Percentiles rank a stretch among this genome's conserved stretches.
Conservation (phyloP, 1,140 invertebrate species). For the Drosophila tristis region DNA sequence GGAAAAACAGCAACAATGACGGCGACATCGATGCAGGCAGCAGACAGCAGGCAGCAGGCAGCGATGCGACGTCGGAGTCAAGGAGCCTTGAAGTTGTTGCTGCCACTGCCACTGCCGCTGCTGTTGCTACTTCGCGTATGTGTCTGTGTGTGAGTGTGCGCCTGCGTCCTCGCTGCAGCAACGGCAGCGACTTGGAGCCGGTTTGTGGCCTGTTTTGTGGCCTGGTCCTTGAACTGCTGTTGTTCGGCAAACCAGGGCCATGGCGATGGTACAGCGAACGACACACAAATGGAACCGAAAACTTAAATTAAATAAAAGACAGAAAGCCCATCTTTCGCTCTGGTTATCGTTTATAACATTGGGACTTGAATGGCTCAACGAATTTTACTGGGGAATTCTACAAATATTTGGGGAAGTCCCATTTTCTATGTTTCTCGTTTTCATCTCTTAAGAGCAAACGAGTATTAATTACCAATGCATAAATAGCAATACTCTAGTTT, state of each 20-base stretch:
- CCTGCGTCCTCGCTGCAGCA: constrained; percentile 46
- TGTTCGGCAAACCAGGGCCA: too few species aligned
- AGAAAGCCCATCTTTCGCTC: not conserved
- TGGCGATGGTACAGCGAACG: too few species aligned
- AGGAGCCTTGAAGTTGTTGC: constrained; percentile 41
- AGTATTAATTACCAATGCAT: too few species aligned
- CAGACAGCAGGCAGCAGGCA: too few species aligned
- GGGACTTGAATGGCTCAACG: too few species aligned
- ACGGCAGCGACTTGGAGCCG: constrained; percentile 39
- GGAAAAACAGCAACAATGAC: constrained; percentile 27
- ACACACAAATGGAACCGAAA: too few species aligned
- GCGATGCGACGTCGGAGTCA: constrained; percentile 20
- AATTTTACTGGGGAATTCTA: too few species aligned
- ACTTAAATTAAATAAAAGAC: constrained; percentile 10
- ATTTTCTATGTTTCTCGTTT: too few species aligned
- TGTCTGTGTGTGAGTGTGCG: constrained; percentile 32
- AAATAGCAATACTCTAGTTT: too few species aligned
- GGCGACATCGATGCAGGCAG: not conserved
- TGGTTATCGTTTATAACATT: too few species aligned
- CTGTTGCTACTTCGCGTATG: constrained; percentile 1
- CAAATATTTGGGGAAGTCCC: too few species aligned
- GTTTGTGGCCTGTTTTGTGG: constrained; percentile 70
- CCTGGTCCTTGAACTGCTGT: constrained; percentile 72
- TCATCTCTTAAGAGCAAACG: too few species aligned
- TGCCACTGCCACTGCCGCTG: constrained; percentile 29